Evolutionary conservation across 92 coral and sea anemone species (phyloP), one percentile per base, ranked within the genome.

Genomic region (Siderastrea radians): DNA sequence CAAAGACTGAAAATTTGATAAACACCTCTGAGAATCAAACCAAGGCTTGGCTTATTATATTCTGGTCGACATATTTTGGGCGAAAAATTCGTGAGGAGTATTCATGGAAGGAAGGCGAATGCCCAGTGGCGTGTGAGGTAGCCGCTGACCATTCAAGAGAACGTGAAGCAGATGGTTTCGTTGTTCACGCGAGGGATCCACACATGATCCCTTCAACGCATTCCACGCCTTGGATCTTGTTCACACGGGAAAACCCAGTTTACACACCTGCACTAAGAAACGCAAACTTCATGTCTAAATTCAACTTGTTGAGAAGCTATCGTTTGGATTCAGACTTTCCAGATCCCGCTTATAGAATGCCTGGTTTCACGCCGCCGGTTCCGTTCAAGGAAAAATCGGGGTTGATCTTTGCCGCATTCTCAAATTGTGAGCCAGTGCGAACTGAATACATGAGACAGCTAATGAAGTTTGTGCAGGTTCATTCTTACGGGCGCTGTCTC

Each of bases 311-410:
- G 62, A 66, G n/a, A 16, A 82, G 86, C 49, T 82, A 82, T 55
- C 79, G 85, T 10, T 60, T 87, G 6, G 86, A 87, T 72, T 87
- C 91, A 9, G 91, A 87, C 68, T 87, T 87, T 50, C 85, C 84
- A 3, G 47, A 52, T 9, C 91, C 91, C 10, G 15, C 61, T 3
- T 68, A 68, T 61, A 43, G 38, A 6, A 57, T 58, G 46, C 91
- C 91, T 11, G 63, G 69, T 54, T 50, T 87, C 15, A 64, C 48
- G 50, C 81, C 75, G 5, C 91, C 91, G 7, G 15, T 61, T 45
- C 86, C 91, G 19, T 87, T 87, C 48, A 13, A 49, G 51, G 70
- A 87, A 44, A 87, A 87, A 87, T 68, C 91, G n/a, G n/a, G n/a
- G n/a, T n/a, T n/a, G n/a, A n/a, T n/a, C n/a, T n/a, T n/a, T n/a